These are phyloP conservation scores for Oreocharis arfaki DNA, from an alignment of 2,113 vertebrate species.

Conservation along the genomic window DNA sequence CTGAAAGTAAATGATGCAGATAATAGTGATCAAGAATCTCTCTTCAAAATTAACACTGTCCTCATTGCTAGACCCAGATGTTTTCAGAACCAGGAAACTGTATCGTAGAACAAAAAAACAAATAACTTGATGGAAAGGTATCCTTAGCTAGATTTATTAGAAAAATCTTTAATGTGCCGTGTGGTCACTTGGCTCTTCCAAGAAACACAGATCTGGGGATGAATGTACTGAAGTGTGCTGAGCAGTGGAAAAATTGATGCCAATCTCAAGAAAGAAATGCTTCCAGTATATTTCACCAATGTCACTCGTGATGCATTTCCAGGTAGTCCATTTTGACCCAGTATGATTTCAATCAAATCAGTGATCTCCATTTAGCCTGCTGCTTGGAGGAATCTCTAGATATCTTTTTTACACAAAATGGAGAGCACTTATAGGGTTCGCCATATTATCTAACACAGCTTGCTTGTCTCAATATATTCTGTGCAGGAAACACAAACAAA, in stretches of 20 bases:
- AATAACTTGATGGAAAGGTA: constrained; percentile 30
- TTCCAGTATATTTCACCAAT: constrained; percentile 1
- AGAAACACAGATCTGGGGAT: neutral
- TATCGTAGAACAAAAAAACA: constrained; percentile 6
- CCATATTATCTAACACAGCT: neutral
- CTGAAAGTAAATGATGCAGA: constrained; percentile 58
- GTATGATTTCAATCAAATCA: constrained; percentile 37
- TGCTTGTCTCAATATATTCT: constrained; percentile 10
- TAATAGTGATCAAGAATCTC: constrained; percentile 34
- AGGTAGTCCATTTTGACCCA: constrained; percentile 12
- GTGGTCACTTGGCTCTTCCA: neutral
- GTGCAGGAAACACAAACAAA: constrained; percentile 34
- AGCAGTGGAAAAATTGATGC: neutral
- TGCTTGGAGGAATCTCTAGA: constrained; percentile 39
- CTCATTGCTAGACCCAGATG: constrained; percentile 8
- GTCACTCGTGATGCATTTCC: constrained; percentile 22
- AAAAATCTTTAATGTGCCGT: constrained; percentile 31
- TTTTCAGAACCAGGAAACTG: constrained; percentile 49
- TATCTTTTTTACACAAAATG: neutral
- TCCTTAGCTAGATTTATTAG: constrained; percentile 64
- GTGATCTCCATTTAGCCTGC: constrained; percentile 15
- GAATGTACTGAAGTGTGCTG: neutral
- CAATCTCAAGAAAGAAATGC: neutral
- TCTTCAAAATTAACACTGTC: constrained; percentile 21
- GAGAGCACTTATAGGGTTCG: neutral